Evolutionary conservation across 1,140 invertebrate species (phyloP).

Genomic region (Drosophila neocordata): DNA sequence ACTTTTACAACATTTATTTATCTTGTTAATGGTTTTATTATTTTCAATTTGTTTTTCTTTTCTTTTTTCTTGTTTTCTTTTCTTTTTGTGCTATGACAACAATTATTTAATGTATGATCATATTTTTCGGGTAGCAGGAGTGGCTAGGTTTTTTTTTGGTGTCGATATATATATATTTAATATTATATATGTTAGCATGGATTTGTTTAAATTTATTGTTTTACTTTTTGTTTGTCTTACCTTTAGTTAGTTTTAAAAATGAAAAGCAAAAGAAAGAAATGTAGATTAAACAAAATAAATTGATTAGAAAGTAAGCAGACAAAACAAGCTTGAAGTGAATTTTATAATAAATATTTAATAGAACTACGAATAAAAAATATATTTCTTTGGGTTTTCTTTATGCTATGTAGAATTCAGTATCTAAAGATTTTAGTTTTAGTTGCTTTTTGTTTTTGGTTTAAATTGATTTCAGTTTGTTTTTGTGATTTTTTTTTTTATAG

Average conservation of each 20-base stretch:
- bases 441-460: constrained; percentile 19
- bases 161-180: constrained; percentile 45
- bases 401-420: constrained; percentile 76
- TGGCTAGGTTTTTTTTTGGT: constrained; percentile 13
- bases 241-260: constrained; percentile 59
- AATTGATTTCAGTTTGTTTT: constrained; percentile 43
- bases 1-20: constrained; percentile 75
- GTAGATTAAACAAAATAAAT: constrained; percentile 37
- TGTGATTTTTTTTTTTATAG: constrained; percentile 19
- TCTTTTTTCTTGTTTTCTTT: constrained; percentile 14
- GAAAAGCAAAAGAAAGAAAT: constrained; percentile 53
- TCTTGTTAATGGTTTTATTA: constrained; percentile 40
- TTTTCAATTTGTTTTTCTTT: constrained; percentile 16
- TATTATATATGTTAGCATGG: constrained; percentile 40
- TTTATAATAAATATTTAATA: constrained; percentile 36
- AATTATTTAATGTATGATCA: constrained; percentile 43
- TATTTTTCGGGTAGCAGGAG: not conserved
- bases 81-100: constrained; percentile 42
- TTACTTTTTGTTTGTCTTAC: constrained; percentile 50
- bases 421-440: constrained; percentile 24
- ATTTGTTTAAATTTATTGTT: constrained; percentile 40
- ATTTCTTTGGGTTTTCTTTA: constrained; percentile 35
- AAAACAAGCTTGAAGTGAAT: constrained; percentile 59
- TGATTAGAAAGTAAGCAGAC: constrained; percentile 13
- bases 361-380: constrained; percentile 55